Base-by-base conservation (phyloP, 2,113 vertebrate genomes). In the Heliornis fulica region DNA sequence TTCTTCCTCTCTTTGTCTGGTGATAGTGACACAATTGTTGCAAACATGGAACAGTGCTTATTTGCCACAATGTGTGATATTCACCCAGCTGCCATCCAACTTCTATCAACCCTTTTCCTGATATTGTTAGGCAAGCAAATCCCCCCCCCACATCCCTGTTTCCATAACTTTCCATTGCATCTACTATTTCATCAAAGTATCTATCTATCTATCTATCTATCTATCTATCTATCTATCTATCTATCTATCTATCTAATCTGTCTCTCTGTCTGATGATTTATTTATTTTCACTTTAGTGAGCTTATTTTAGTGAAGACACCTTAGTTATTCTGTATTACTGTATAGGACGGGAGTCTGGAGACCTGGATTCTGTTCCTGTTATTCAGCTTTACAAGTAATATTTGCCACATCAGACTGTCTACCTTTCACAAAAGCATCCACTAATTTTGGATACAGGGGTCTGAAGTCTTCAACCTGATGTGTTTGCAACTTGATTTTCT, bases 181-280 rank as follows among this genome's bases (percentile, higher is more conserved):
- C 21, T 76, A 7, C 11, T 48, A 23, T 81, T 31, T 34, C 40
- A 74, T 16, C 40, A 11, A 43, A 29, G 10, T 0, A 1, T 74
- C n/a, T 28, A 75, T 21, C 23, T 8, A 9, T 22, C 32, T 10
- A 1, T 46, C 43, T 81, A 2, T n/a, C n/a, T n/a, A 61, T 36
- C n/a, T 19, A 3, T 69, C n/a, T 0, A 1, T 74, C n/a, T 28
- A 75, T 21, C 23, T 8, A 9, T 22, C 32, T 10, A 1, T 46
- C 43, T 81, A 2, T n/a, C n/a, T n/a, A 61, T 36, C n/a, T 19
- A 3, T 69, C n/a, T n/a, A n/a, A n/a, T n/a, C n/a, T n/a, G n/a
- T n/a, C n/a, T n/a, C n/a, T n/a, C n/a, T n/a, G n/a, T n/a, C n/a
- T n/a, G n/a, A n/a, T n/a, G n/a, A 34, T 29, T 46, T 34, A 14